Base-by-base conservation (phyloP, 2,888 invertebrate genomes). In the Pasiphila rectangulata region DNA sequence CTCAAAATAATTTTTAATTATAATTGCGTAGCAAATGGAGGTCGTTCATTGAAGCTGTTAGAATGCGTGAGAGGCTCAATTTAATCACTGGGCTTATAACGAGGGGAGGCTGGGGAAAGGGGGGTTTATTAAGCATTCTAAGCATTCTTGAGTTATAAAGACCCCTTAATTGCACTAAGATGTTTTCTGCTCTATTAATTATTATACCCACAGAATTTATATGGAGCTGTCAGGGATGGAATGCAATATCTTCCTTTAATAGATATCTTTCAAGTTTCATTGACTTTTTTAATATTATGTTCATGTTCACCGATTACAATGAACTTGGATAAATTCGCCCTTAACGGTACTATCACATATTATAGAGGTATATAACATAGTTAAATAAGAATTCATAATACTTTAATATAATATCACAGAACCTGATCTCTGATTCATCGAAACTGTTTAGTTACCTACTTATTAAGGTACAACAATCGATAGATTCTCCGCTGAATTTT, bases 1-100 rank as follows among this genome's bases (percentile, higher is more conserved):
- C 67, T 63, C 48, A 72, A 77, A 83, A 85, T 81, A 81, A 82
- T 82, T 82, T 83, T 85, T 84, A 86, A 86, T 85, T 83, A 83
- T 83, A 83, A 85, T 79, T 72, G 76, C 73, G 67, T 75, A 69
- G 74, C 73, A 74, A 79, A 78, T 73, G 72, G 72, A 72, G 66
- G 64, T 60, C 69, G 63, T 65, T 69, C 60, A 61, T 46, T 46
- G 52, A 67, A 72, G 70, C 67, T 60, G 67, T 65, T 69, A 71
- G 76, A 82, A 79, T 78, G 79, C 80, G 78, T 79, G 73, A 83
- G 73, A 74, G 78, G 76, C 74, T 67, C 78, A 72, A 79, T 79
- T 85, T 87, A 84, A 87, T 87, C 78, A 73, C 78, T 70, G 62
- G 73, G 64, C 77, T 79, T 79, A 78, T 79, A 79, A 80, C 74